phyloP scores from a whole-genome alignment of 2,888 invertebrate genomes.

The Chymomyza amoena region DNA sequence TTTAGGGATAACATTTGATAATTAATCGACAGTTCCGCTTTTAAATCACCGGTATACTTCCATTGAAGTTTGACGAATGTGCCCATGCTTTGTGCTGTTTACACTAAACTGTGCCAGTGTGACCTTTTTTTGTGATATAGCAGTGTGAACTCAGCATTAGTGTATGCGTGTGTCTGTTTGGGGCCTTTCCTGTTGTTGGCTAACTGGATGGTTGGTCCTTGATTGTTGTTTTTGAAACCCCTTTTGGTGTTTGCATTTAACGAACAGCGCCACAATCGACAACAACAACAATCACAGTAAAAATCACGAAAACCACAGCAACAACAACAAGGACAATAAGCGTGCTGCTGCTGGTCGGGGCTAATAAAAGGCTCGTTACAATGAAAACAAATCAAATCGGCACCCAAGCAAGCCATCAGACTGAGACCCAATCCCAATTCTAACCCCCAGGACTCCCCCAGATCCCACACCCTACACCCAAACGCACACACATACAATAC shows the following conservation, averaged over 20 bases:
- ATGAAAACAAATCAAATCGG: slow-evolving; percentile 70
- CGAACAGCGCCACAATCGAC: slow-evolving; percentile 58
- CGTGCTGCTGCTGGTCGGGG: slow-evolving; percentile 37
- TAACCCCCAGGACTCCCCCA: background rate
- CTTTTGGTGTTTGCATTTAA: slow-evolving; percentile 69
- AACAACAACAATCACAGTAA: slow-evolving; percentile 50
- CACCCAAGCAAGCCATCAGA: slow-evolving; percentile 60
- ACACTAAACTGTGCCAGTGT: too few species aligned
- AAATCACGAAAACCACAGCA: slow-evolving; percentile 24
- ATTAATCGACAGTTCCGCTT: too few species aligned
- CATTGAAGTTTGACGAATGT: too few species aligned
- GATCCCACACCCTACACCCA: too few species aligned
- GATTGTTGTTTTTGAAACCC: slow-evolving; percentile 55
- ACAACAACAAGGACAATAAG: slow-evolving; percentile 35
- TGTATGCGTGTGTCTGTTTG: background rate
- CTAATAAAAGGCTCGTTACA: slow-evolving; percentile 71
- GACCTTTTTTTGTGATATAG: background rate
- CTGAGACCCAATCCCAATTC: slow-evolving; percentile 44
- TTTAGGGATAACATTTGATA: too few species aligned
- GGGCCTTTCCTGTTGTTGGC: slow-evolving; percentile 13
- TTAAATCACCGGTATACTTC: too few species aligned
- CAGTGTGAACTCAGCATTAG: background rate
- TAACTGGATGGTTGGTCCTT: slow-evolving; percentile 31
- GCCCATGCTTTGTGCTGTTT: too few species aligned
- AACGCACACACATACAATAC: background rate